These are phyloP conservation scores for Schmidtea mediterranea DNA, from an alignment of 1,140 invertebrate genomes.

Conservation along the genomic window DNA sequence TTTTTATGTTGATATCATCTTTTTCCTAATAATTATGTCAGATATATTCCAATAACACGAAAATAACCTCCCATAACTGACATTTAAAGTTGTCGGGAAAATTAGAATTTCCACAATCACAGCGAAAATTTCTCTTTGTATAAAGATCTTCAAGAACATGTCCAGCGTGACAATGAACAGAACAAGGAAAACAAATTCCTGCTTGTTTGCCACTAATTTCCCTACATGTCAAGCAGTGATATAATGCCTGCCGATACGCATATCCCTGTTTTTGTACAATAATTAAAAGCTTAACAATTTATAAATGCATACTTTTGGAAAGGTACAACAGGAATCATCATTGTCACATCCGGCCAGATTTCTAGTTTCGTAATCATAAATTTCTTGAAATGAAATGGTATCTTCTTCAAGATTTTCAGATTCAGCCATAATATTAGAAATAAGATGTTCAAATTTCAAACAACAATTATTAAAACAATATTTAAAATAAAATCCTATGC, in stretches of 20 bases:
- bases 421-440: no score
- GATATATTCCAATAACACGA: background rate
- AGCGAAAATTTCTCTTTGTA: constrained; percentile 65
- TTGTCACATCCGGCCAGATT: no score
- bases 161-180: constrained; percentile 60
- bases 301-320: no score
- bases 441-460: no score
- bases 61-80: no score
- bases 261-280: background rate
- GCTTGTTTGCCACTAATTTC: background rate
- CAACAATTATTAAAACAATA: no score
- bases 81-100: constrained; percentile 31
- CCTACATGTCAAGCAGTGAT: background rate
- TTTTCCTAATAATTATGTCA: background rate
- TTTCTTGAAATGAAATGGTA: no score
- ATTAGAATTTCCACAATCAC: constrained; percentile 66
- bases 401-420: no score
- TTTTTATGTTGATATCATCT: constrained; percentile 1
- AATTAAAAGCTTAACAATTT: no score
- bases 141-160: constrained; percentile 75
- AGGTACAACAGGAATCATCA: no score
- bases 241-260: background rate
- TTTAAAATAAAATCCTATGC: no score
- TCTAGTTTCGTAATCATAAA: no score
- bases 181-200: constrained; percentile 55